Evolutionary conservation across 1,140 invertebrate species (phyloP).

Genomic region (Bombus impatiens): DNA sequence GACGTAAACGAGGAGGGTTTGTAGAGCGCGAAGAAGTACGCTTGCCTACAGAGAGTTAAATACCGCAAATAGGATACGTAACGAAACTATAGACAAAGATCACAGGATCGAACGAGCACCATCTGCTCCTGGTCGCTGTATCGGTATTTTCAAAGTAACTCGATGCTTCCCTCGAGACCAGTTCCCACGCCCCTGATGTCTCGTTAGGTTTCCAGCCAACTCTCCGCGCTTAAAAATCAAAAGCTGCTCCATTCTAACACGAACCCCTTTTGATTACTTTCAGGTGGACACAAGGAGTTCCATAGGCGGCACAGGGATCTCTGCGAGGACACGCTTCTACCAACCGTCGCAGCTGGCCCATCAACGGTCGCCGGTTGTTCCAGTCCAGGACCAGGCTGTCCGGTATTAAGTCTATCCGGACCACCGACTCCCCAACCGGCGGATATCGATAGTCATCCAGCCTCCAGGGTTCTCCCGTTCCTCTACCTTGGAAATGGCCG

Average conservation of each 20-base stretch:
- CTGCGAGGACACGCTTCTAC: slow-evolving; percentile 85
- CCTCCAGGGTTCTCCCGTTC: slow-evolving; percentile 93
- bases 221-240: not conserved
- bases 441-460: slow-evolving; percentile 90
- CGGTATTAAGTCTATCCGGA: slow-evolving; percentile 66
- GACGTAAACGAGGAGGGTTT: not conserved
- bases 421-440: slow-evolving; percentile 73
- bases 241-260: not conserved
- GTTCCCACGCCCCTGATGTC: slow-evolving; percentile 31
- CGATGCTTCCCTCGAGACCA: not conserved
- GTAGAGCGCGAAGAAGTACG: no score
- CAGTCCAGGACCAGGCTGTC: slow-evolving; percentile 74
- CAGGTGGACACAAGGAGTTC: slow-evolving; percentile 89
- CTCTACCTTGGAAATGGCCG: slow-evolving; percentile 93
- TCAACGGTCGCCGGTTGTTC: slow-evolving; percentile 70
- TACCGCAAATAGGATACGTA: not conserved
- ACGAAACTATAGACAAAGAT: not conserved
- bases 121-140: not conserved
- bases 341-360: slow-evolving; percentile 67
- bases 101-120: not conserved
- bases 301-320: slow-evolving; percentile 85
- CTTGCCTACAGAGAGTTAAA: not conserved
- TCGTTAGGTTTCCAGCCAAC: not conserved
- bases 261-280: slow-evolving; percentile 52
- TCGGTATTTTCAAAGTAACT: slow-evolving; percentile 17